Conservation (phyloP, 2,797 vertebrate species). For the Hemibagrus guttatus region DNA sequence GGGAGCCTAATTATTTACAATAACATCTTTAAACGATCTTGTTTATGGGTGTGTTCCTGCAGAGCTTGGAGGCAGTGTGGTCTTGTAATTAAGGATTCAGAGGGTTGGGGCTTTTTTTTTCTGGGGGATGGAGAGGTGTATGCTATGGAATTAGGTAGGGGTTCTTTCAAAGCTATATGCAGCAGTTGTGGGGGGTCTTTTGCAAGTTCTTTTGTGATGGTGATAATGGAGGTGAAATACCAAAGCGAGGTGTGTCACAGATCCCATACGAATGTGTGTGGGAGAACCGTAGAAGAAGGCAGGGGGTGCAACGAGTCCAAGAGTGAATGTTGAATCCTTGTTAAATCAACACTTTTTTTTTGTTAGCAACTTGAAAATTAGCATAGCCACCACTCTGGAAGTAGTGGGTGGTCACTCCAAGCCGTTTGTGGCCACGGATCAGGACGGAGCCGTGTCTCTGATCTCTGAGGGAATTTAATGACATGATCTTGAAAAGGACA, state of each 20-base stretch:
- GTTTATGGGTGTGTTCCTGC: constrained; percentile 62
- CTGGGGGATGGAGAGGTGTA: constrained; percentile 16
- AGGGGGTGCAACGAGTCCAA: neutral
- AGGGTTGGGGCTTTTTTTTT: constrained; percentile 15
- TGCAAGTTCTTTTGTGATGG: constrained; percentile 25
- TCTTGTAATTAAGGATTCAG: constrained; percentile 57
- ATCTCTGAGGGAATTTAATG: constrained; percentile 31
- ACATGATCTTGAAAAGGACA: constrained; percentile 26
- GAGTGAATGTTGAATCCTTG: neutral
- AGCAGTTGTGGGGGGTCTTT: constrained; percentile 36
- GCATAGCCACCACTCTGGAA: neutral
- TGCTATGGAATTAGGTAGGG: constrained; percentile 50
- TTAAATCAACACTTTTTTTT: constrained; percentile 3
- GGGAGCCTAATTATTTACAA: constrained; percentile 59
- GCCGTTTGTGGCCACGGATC: constrained; percentile 9
- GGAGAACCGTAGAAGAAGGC: neutral
- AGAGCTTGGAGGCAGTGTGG: constrained; percentile 54
- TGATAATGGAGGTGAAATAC: constrained; percentile 49
- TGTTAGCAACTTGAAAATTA: neutral
- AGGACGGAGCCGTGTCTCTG: constrained; percentile 11
- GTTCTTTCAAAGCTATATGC: constrained; percentile 52
- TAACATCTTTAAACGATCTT: constrained; percentile 65
- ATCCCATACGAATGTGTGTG: neutral
- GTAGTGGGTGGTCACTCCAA: constrained; percentile 31
- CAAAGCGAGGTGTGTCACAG: neutral